These are phyloP conservation scores for Melitaea athalia DNA, from an alignment of 2,888 invertebrate genomes.

Conservation along the genomic window DNA sequence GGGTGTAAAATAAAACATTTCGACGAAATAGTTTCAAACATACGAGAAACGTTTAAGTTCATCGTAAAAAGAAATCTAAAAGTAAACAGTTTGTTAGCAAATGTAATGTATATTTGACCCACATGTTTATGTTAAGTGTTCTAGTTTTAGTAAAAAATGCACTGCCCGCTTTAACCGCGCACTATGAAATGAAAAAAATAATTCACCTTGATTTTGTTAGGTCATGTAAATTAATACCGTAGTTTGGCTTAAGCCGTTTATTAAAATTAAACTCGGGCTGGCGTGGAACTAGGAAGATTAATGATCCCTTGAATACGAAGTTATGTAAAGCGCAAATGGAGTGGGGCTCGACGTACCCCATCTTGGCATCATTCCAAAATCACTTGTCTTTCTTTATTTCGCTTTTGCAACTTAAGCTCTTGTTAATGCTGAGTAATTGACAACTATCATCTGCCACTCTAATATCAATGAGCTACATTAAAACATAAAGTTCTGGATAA, in stretches of 20 bases:
- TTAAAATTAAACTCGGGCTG: conserved; percentile 80
- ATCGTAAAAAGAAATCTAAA: conserved; percentile 20
- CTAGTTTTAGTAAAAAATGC: conserved; percentile 6
- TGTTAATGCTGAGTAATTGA: conserved; percentile 41
- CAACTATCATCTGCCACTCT: conserved; percentile 33
- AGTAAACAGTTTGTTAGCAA: conserved; percentile 9
- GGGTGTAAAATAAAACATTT: conserved; percentile 30
- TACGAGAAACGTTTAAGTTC: conserved; percentile 21
- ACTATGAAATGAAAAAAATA: conserved; percentile 50
- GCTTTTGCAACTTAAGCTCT: conserved; percentile 55
- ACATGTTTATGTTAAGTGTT: conserved; percentile 9
- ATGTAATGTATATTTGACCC: conserved; percentile 13
- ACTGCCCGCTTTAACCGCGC: not conserved
- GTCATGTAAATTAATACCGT: conserved; percentile 72
- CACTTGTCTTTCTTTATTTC: conserved; percentile 74
- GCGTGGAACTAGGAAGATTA: conserved; percentile 80
- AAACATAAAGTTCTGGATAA: not conserved
- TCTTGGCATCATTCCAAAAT: conserved; percentile 79
- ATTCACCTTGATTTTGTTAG: conserved; percentile 63
- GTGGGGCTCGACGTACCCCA: conserved; percentile 69
- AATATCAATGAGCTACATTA: conserved; percentile 24
- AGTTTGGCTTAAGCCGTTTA: conserved; percentile 75
- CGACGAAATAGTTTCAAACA: conserved; percentile 25
- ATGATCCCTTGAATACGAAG: conserved; percentile 80
- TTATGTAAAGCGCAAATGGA: conserved; percentile 80